Percentiles rank a stretch among this genome's conserved stretches.
Evolutionary conservation across 2,797 vertebrate genomes (phyloP).

Genomic region (Simalia tracyae): DNA sequence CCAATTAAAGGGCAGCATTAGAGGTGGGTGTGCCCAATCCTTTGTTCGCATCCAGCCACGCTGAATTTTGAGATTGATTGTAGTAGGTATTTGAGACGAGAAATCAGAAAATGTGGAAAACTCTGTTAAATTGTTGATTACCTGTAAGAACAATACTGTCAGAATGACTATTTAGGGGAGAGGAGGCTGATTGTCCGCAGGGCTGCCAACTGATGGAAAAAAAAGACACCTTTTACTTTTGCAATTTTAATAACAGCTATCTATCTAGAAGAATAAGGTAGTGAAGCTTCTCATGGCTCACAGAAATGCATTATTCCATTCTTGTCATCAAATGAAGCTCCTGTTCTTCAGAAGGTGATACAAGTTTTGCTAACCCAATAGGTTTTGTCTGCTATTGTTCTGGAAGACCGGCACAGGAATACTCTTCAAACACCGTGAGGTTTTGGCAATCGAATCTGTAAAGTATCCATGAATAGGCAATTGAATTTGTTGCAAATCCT

Average conservation of each 20-base stretch:
- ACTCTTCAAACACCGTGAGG: not conserved
- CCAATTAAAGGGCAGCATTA: conserved; percentile 43
- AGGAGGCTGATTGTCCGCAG: not conserved
- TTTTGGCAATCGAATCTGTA: not conserved
- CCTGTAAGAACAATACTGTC: conserved; percentile 19
- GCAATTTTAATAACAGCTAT: not conserved
- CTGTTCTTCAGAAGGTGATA: not conserved
- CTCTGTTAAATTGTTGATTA: conserved; percentile 22
- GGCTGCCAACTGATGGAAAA: not conserved
- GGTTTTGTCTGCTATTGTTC: no score
- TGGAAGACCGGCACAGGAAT: no score
- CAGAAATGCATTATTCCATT: not conserved
- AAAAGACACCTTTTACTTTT: not conserved
- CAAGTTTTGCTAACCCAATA: not conserved
- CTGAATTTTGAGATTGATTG: conserved; percentile 26
- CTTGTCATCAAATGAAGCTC: not conserved
- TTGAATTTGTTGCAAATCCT: no score
- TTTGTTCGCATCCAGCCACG: conserved; percentile 22
- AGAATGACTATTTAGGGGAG: not conserved
- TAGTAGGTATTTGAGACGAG: not conserved
- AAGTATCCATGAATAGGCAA: not conserved
- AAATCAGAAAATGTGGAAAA: conserved; percentile 29
- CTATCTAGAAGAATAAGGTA: not conserved
- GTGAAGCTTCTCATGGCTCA: not conserved
- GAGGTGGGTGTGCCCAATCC: conserved; percentile 3